phyloP scores from a whole-genome alignment of 1,140 invertebrate genomes.

The Microvelia longipes region DNA sequence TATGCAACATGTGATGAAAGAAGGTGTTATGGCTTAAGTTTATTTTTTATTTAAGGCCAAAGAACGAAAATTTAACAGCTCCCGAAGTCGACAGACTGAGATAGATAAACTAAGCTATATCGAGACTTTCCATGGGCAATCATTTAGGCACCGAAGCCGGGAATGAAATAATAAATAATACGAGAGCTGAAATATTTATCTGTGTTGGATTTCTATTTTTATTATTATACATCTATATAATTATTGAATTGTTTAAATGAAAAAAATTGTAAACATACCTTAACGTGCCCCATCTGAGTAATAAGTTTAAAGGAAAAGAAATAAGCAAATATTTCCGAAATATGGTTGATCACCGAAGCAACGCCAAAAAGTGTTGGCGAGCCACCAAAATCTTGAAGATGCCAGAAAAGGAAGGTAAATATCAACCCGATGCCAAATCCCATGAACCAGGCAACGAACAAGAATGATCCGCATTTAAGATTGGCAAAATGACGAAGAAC shows the following conservation, averaged over 20 bases:
- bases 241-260: background rate
- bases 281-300: conserved; percentile 82
- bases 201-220: too few species aligned
- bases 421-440: conserved; percentile 98
- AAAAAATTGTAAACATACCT: conserved; percentile 39
- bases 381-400: conserved; percentile 89
- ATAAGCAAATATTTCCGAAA: conserved; percentile 95
- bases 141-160: too few species aligned
- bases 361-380: conserved; percentile 94
- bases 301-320: conserved; percentile 95
- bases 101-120: too few species aligned
- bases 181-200: too few species aligned
- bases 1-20: too few species aligned
- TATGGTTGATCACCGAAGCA: conserved; percentile 95
- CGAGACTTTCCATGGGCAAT: too few species aligned
- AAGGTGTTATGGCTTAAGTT: too few species aligned
- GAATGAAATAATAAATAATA: too few species aligned
- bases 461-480: conserved; percentile 78
- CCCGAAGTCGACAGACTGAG: too few species aligned
- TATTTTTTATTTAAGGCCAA: too few species aligned
- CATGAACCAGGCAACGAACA: conserved; percentile 97
- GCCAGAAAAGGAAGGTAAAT: conserved; percentile 99
- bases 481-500: conserved; percentile 81
- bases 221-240: too few species aligned
- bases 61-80: too few species aligned